These are phyloP conservation scores for Octopus sinensis DNA, from an alignment of 1,140 invertebrate genomes.

Conservation along the genomic window DNA sequence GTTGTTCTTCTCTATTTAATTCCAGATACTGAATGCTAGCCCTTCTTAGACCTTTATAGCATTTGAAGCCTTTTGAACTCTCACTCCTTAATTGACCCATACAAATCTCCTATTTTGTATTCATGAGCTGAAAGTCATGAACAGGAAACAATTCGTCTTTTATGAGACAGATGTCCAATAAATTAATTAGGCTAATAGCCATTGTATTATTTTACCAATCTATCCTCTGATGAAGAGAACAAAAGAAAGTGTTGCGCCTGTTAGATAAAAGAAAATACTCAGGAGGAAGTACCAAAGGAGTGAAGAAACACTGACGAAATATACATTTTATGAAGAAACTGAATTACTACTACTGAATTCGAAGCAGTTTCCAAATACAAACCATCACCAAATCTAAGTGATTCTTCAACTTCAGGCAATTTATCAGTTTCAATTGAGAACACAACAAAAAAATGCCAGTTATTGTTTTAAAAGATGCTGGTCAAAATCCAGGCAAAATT, in stretches of 20 bases:
- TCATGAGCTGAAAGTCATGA: background rate
- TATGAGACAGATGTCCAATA: background rate
- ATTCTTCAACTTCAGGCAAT: background rate
- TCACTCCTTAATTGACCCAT: background rate
- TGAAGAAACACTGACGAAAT: background rate
- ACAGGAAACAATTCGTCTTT: background rate
- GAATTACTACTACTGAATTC: background rate
- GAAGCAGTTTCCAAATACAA: background rate
- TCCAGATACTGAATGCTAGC: background rate
- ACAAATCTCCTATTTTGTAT: background rate
- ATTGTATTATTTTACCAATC: background rate
- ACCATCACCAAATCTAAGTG: background rate
- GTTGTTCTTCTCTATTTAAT: background rate
- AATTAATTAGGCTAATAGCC: constrained; percentile 2
- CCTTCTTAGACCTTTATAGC: constrained; percentile 2
- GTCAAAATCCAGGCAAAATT: background rate
- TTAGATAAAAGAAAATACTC: background rate
- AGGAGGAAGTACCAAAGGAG: background rate
- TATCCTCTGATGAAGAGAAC: background rate
- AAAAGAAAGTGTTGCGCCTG: background rate
- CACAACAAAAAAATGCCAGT: background rate
- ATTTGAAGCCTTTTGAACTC: background rate
- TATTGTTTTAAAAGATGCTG: background rate
- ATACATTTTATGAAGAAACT: background rate
- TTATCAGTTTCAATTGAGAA: background rate